Evolutionary conservation across 2,888 invertebrate genomes (phyloP).

Genomic region (Furcula furcula): DNA sequence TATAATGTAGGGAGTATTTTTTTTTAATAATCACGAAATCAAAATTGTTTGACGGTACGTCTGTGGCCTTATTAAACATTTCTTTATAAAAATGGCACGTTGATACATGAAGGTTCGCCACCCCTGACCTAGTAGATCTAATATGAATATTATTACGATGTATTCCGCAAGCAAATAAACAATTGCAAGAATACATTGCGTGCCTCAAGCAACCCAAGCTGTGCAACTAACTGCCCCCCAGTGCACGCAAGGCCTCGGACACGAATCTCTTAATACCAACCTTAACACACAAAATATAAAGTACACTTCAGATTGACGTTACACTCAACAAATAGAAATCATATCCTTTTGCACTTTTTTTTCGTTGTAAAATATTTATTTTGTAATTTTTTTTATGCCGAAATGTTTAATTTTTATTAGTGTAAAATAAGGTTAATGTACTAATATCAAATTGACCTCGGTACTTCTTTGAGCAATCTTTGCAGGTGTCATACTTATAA

Average conservation of each 20-base stretch:
- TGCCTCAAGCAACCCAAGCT: slow-evolving; percentile 16
- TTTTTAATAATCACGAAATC: too few relatives aligned
- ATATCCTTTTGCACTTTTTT: slow-evolving; percentile 13
- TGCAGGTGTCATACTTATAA: background rate
- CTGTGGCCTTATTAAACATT: too few relatives aligned
- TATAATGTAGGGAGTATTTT: too few relatives aligned
- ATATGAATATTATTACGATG: background rate
- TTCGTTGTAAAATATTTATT: slow-evolving; percentile 10
- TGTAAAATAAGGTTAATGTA: background rate
- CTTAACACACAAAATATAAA: background rate
- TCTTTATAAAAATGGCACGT: too few relatives aligned
- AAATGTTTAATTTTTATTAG: background rate
- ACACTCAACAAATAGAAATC: slow-evolving; percentile 16
- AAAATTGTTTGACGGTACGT: too few relatives aligned
- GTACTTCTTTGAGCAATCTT: background rate
- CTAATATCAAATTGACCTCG: background rate
- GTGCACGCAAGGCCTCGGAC: slow-evolving; percentile 17
- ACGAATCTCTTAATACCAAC: slow-evolving; percentile 5
- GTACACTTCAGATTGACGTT: background rate
- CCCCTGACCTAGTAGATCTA: too few relatives aligned
- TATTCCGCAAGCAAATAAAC: slow-evolving; percentile 3
- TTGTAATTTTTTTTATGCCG: background rate
- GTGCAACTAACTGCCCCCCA: slow-evolving; percentile 20
- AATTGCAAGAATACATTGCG: slow-evolving; percentile 8
- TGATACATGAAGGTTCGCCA: too few relatives aligned